A percentile compares a stretch with the other conserved stretches of the same genome.
These are phyloP conservation scores for Heterotis niloticus DNA, from an alignment of 2,113 vertebrate species.

Conservation along the genomic window DNA sequence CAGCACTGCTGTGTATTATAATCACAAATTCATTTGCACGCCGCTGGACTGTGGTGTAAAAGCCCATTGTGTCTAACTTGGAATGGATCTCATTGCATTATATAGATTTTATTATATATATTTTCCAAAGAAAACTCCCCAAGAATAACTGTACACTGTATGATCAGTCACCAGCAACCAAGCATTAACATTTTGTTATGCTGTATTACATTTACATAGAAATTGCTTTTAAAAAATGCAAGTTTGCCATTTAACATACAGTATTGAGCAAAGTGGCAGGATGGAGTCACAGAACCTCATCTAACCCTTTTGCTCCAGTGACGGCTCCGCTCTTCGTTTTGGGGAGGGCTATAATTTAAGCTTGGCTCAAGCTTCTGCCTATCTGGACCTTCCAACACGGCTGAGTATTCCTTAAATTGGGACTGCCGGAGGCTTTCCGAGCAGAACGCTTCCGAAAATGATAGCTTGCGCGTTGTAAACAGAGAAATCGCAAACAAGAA, in stretches of 20 bases:
- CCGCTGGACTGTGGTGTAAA: background rate
- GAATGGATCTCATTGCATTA: too few species aligned
- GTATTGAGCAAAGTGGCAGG: background rate
- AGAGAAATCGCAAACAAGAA: background rate
- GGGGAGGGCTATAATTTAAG: constrained; percentile 4
- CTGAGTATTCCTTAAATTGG: constrained; percentile 1
- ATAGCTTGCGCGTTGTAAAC: background rate
- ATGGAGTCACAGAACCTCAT: background rate
- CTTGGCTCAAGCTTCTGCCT: background rate
- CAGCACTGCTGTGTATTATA: background rate
- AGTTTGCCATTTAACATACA: background rate
- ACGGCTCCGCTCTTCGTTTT: background rate
- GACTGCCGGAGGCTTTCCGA: background rate
- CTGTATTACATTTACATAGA: too few species aligned
- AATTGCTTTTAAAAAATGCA: too few species aligned
- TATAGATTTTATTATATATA: too few species aligned
- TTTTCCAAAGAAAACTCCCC: too few species aligned
- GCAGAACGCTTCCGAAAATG: background rate
- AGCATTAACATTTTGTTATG: too few species aligned
- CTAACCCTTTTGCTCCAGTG: background rate
- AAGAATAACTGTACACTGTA: too few species aligned
- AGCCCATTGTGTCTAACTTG: too few species aligned
- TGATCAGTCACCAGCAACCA: too few species aligned
- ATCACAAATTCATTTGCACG: background rate
- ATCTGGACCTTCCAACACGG: background rate